phyloP scores from a whole-genome alignment of 1,140 invertebrate genomes.

The Zaprionus taronus region DNA sequence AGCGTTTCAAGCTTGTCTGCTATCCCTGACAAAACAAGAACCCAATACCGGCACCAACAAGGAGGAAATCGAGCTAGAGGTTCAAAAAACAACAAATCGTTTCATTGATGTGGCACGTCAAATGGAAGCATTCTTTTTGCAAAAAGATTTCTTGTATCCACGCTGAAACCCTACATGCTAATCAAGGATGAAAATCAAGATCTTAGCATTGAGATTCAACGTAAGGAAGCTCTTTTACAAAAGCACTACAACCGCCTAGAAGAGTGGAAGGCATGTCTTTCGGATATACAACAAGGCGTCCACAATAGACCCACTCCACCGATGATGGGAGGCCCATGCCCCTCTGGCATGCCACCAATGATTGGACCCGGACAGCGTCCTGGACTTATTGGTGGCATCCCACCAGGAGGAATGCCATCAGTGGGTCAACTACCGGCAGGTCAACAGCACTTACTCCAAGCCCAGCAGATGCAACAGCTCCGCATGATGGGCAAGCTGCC shows the following conservation, averaged over 20 bases:
- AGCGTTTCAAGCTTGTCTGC: slow-evolving; percentile 94
- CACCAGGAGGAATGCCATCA: slow-evolving; percentile 55
- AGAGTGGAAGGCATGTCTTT: slow-evolving; percentile 94
- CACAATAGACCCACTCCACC: slow-evolving; percentile 68
- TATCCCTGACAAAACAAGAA: slow-evolving; percentile 92
- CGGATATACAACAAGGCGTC: slow-evolving; percentile 86
- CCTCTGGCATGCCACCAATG: slow-evolving; percentile 57
- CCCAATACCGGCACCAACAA: slow-evolving; percentile 90
- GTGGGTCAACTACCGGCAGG: slow-evolving; percentile 72
- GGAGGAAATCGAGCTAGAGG: slow-evolving; percentile 93
- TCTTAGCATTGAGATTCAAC: slow-evolving; percentile 91
- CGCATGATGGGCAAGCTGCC: slow-evolving; percentile 81
- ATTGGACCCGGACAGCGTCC: slow-evolving; percentile 58
- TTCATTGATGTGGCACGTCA: slow-evolving; percentile 96
- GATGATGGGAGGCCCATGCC: slow-evolving; percentile 51
- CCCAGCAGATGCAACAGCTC: slow-evolving; percentile 86
- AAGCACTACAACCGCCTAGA: slow-evolving; percentile 95
- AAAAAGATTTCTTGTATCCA: slow-evolving; percentile 94
- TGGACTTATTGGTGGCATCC: slow-evolving; percentile 65
- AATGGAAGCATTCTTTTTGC: slow-evolving; percentile 97
- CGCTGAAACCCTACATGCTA: slow-evolving; percentile 95
- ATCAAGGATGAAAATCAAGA: slow-evolving; percentile 96
- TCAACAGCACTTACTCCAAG: slow-evolving; percentile 83
- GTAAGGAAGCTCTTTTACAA: slow-evolving; percentile 95
- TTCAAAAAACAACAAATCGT: slow-evolving; percentile 92